Evolutionary conservation across 1,140 invertebrate genomes (phyloP).

Genomic region (Musca vetustissima): DNA sequence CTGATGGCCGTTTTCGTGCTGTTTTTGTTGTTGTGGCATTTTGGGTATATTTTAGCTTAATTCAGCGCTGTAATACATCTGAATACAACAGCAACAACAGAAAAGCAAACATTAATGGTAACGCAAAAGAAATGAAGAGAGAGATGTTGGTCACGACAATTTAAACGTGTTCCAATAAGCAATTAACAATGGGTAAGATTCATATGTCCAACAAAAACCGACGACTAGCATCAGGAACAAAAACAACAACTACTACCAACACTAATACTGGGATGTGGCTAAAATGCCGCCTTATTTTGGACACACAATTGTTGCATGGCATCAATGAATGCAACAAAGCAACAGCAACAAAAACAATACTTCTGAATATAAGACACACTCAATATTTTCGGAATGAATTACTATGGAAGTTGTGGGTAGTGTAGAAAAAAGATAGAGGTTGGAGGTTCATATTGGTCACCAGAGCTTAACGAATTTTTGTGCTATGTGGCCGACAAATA

Average conservation of each 20-base stretch:
- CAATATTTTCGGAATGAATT: no score
- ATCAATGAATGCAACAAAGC: no score
- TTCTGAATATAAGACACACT: no score
- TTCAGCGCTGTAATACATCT: constrained; percentile 16
- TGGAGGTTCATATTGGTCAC: no score
- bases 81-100: not conserved
- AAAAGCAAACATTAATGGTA: not conserved
- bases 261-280: no score
- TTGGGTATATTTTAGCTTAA: not conserved
- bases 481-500: no score
- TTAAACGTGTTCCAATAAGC: constrained; percentile 24
- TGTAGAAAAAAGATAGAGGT: no score
- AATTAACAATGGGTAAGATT: constrained; percentile 21
- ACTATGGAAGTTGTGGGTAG: no score
- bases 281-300: constrained; percentile 16
- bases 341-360: no score
- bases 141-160: constrained; percentile 22
- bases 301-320: constrained; percentile 11
- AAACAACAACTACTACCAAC: not conserved
- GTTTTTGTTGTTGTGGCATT: not conserved
- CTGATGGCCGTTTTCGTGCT: not conserved
- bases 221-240: not conserved
- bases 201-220: constrained; percentile 2
- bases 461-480: no score
- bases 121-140: constrained; percentile 19